Conservation (phyloP, 1,140 invertebrate species). For the Platyscapa corneri region DNA sequence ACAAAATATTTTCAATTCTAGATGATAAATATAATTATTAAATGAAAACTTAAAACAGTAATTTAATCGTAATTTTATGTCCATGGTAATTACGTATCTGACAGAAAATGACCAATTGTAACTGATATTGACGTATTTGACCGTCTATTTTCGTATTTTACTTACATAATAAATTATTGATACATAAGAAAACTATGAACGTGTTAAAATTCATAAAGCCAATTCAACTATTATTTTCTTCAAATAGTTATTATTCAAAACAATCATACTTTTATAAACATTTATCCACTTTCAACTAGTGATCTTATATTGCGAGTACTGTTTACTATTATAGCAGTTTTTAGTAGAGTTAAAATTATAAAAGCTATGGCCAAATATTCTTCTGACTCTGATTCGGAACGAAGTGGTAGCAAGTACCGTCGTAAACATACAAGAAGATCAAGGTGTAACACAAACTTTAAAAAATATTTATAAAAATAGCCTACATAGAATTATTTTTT, state of each 20-base stretch:
- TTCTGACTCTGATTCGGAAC: constrained; percentile 69
- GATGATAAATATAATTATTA: too few species aligned
- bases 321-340: neutral
- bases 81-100: too few species aligned
- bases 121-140: neutral
- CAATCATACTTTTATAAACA: neutral
- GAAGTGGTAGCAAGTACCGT: constrained; percentile 64
- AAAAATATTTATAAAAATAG: neutral
- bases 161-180: neutral
- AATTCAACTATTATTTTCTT: neutral
- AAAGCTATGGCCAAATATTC: constrained; percentile 68
- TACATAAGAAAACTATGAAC: neutral
- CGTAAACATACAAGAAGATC: constrained; percentile 66
- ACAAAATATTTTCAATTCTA: too few species aligned
- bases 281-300: too few species aligned
- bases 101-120: too few species aligned
- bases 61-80: too few species aligned
- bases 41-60: too few species aligned
- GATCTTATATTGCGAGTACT: too few species aligned
- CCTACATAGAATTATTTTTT: neutral
- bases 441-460: constrained; percentile 59
- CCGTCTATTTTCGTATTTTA: neutral
- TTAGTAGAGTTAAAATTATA: neutral
- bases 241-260: neutral
- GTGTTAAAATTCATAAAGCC: neutral